Conservation (phyloP, 1,140 invertebrate species). For the Psilanteris sp. region DNA sequence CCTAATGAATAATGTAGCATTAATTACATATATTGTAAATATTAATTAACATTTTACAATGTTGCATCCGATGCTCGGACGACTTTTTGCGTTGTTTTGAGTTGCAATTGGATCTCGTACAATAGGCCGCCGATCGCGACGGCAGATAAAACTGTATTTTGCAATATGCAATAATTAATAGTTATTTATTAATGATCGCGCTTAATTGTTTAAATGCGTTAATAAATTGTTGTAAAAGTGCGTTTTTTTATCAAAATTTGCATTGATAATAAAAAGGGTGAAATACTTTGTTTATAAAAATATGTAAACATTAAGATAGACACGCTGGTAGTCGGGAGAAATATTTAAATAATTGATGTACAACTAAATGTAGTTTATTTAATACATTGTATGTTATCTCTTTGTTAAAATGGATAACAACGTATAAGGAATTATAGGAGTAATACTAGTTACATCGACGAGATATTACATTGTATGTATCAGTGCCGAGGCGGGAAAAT, state of each 20-base stretch:
- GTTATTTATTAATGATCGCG: too few species aligned
- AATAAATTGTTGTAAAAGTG: too few species aligned
- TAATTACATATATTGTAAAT: conserved; percentile 65
- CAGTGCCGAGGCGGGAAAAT: conserved; percentile 46
- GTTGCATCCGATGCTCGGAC: not conserved
- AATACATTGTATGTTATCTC: conserved; percentile 58
- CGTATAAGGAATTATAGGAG: conserved; percentile 62
- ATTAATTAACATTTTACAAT: conserved; percentile 63
- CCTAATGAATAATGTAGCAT: conserved; percentile 65
- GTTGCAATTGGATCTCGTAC: too few species aligned
- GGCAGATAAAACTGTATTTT: not conserved
- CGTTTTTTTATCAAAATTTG: too few species aligned
- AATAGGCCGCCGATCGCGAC: conserved; percentile 16
- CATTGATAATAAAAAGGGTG: too few species aligned
- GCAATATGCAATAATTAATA: too few species aligned
- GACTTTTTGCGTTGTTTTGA: not conserved
- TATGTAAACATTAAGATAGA: too few species aligned
- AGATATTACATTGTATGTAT: conserved; percentile 59
- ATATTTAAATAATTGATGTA: conserved; percentile 59
- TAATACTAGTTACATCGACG: conserved; percentile 61
- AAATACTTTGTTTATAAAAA: not conserved
- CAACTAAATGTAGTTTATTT: conserved; percentile 57
- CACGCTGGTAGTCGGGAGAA: not conserved
- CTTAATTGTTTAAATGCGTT: too few species aligned
- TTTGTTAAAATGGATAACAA: conserved; percentile 64